A percentile compares a stretch with the other conserved stretches of the same genome.
Evolutionary conservation across 2,888 invertebrate species (phyloP).

Genomic region (Chloromyia formosa): DNA sequence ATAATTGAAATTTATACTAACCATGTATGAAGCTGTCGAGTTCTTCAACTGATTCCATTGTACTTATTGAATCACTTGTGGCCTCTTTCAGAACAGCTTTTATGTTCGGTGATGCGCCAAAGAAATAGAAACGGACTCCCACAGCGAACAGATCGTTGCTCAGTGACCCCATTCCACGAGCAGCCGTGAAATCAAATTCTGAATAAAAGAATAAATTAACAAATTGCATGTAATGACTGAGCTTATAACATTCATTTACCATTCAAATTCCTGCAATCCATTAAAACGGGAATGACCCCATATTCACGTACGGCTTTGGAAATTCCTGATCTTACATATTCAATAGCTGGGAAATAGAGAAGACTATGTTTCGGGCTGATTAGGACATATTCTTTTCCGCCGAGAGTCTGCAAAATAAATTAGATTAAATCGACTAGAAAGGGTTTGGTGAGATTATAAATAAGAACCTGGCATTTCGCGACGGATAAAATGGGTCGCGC

Average conservation of each 20-base stretch:
- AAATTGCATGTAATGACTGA: neutral
- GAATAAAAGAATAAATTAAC: slow-evolving; percentile 49
- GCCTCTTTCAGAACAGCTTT: slow-evolving; percentile 59
- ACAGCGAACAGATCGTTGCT: slow-evolving; percentile 76
- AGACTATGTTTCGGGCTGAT: slow-evolving; percentile 82
- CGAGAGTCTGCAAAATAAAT: slow-evolving; percentile 67
- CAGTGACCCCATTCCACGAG: slow-evolving; percentile 81
- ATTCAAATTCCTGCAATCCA: slow-evolving; percentile 82
- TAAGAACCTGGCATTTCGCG: slow-evolving; percentile 72
- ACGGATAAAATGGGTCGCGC: slow-evolving; percentile 80
- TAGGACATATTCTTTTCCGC: slow-evolving; percentile 76
- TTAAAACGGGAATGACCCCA: slow-evolving; percentile 78
- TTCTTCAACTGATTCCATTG: slow-evolving; percentile 58
- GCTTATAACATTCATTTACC: slow-evolving; percentile 66
- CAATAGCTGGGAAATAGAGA: slow-evolving; percentile 83
- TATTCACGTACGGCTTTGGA: slow-evolving; percentile 76
- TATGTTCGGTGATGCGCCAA: slow-evolving; percentile 62
- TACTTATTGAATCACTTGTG: slow-evolving; percentile 57
- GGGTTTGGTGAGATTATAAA: neutral
- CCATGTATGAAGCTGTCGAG: slow-evolving; percentile 58
- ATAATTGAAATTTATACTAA: slow-evolving; percentile 50
- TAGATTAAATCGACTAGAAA: slow-evolving; percentile 37
- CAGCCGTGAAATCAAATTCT: slow-evolving; percentile 88
- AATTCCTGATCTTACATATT: slow-evolving; percentile 82
- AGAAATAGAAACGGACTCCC: slow-evolving; percentile 77